Base-by-base conservation (phyloP, 2,797 vertebrate species). In the Apogon hyalosoma region DNA sequence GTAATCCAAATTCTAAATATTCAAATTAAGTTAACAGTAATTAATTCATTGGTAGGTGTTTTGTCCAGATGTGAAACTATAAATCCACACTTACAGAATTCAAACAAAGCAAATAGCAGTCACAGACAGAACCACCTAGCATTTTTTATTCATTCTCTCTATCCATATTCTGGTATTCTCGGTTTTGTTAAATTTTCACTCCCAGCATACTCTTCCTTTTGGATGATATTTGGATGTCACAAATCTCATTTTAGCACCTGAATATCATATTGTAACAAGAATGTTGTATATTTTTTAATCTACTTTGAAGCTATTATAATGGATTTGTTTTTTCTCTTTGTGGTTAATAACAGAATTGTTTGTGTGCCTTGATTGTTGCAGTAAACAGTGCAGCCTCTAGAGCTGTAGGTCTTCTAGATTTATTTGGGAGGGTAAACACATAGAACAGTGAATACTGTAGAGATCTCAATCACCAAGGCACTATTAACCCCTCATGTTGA, bases 401-500 rank as follows among this genome's bases (percentile, higher is more conserved):
- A 21, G 19, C 19, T 21, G 19, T 21, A 63, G 43, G 40, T 41
- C 75, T 79, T 69, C 66, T 88, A 15, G 79, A 63, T 77, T 73
- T 77, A 61, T 80, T 74, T 69, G 53, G 68, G 13, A 4, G 50
- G 56, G 13, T 45, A 57, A 42, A 69, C 53, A 33, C 60, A 60
- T 21, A 21, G 19, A 21, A 3, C 64, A 49, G 53, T 61, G 57
- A 69, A 28, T 48, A 46, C 19, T 33, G 6, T 55, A 21, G 19
- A 73, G 56, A 48, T 24, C 40, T 81, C 45, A 65, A 43, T 63
- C 40, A 66, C 55, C 11, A 1, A 18, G 18, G 11, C 50, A 69
- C 62, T 80, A 79, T 79, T 77, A 69, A 85, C 82, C 69, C 31
- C 19, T 46, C 36, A 11, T 41, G 24, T 0, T 16, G 28, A 81